Conservation (phyloP, 2,888 invertebrate genomes). For the Drosophila kanekoi region DNA sequence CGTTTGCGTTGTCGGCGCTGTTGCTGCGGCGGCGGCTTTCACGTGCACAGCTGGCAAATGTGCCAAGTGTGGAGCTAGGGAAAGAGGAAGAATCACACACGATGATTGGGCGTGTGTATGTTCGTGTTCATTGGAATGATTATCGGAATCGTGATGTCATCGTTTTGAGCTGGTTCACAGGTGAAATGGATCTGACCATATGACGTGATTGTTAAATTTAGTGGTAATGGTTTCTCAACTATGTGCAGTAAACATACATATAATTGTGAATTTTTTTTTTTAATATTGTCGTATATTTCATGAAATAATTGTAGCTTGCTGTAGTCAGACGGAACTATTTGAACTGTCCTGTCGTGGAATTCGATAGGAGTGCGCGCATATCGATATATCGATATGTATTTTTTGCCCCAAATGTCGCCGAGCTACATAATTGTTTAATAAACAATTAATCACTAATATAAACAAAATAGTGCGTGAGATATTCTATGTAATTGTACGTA, state of each 20-base stretch:
- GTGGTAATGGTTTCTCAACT: not conserved
- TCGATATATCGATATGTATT: constrained; percentile 58
- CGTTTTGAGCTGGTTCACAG: constrained; percentile 38
- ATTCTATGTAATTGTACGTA: constrained; percentile 21
- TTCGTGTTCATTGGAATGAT: constrained; percentile 19
- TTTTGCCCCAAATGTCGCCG: constrained; percentile 55
- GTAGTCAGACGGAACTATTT: constrained; percentile 3
- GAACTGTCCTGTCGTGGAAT: not conserved
- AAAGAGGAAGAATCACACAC: constrained; percentile 37
- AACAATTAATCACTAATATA: constrained; percentile 79
- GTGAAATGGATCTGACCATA: not conserved
- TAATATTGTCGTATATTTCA: not conserved
- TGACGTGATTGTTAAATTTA: not conserved
- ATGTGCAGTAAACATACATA: not conserved
- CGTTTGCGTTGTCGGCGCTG: constrained; percentile 21
- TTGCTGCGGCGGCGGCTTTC: constrained; percentile 55
- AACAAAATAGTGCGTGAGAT: constrained; percentile 65
- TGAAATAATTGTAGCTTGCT: not conserved
- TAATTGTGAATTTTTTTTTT: not conserved
- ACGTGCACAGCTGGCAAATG: constrained; percentile 77
- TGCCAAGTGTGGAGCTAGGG: constrained; percentile 39
- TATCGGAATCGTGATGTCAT: constrained; percentile 57
- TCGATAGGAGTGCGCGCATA: constrained; percentile 23
- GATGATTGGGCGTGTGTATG: constrained; percentile 15
- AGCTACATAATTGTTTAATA: constrained; percentile 78